A percentile compares a stretch with the other conserved stretches of the same genome.
Conservation (phyloP, 2,797 vertebrate genomes). For the Enteromius argenteus region DNA sequence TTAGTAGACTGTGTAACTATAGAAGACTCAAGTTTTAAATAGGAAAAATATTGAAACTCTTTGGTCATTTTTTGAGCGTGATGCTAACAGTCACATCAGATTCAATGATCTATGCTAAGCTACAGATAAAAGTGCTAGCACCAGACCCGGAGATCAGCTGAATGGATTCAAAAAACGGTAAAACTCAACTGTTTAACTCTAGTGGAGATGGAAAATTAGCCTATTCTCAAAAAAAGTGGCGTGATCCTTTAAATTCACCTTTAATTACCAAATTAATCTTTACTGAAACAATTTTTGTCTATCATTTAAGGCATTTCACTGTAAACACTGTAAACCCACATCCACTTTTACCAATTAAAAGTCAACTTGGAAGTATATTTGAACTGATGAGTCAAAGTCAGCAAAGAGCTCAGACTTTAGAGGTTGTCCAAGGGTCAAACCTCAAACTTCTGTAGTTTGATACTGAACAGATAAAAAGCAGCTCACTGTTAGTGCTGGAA, state of each 20-base stretch:
- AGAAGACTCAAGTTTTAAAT: too few relatives aligned
- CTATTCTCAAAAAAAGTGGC: too few relatives aligned
- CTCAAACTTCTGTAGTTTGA: slow-evolving; percentile 24
- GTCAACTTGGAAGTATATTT: neutral
- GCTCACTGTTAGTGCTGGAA: slow-evolving; percentile 46
- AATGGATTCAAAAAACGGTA: too few relatives aligned
- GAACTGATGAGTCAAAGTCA: neutral
- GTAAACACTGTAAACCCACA: neutral
- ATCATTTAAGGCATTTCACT: neutral
- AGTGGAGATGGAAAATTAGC: too few relatives aligned
- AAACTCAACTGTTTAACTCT: too few relatives aligned
- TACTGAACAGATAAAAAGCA: slow-evolving; percentile 38
- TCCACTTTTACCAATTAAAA: slow-evolving; percentile 14
- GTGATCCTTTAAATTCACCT: neutral
- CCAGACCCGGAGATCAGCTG: too few relatives aligned
- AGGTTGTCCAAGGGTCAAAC: slow-evolving; percentile 23
- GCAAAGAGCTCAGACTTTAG: neutral
- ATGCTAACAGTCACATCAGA: too few relatives aligned
- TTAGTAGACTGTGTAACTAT: too few relatives aligned
- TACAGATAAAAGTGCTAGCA: too few relatives aligned
- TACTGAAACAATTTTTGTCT: neutral
- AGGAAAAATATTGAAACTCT: too few relatives aligned
- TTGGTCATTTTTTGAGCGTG: too few relatives aligned
- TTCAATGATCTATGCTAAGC: too few relatives aligned
- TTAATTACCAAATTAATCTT: neutral